Conservation (phyloP, 2,113 vertebrate genomes). For the Lophius piscatorius region DNA sequence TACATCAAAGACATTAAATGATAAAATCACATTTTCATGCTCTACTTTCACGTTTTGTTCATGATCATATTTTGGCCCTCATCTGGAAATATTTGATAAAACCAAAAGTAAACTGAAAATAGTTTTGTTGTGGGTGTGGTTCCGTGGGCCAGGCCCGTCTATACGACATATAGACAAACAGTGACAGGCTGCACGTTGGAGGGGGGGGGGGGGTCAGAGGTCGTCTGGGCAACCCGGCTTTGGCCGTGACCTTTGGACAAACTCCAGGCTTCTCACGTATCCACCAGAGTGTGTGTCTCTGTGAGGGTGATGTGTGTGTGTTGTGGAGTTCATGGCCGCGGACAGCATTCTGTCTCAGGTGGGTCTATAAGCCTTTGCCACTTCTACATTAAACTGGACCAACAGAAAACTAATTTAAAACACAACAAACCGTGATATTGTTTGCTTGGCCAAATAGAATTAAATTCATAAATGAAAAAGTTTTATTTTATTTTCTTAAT, state of each 20-base stretch:
- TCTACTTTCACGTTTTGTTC: background rate
- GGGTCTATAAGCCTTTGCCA: no score
- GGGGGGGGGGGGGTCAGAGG: conserved; percentile 64
- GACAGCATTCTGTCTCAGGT: no score
- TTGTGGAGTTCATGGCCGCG: no score
- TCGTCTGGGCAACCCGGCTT: conserved; percentile 65
- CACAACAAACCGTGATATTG: no score
- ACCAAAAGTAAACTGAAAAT: background rate
- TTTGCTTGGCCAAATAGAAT: no score
- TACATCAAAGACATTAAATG: background rate
- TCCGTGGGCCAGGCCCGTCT: conserved; percentile 8
- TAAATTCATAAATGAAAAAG: no score
- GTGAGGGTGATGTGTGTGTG: background rate
- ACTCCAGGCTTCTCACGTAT: conserved; percentile 48
- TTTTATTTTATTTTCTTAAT: no score
- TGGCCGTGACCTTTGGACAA: conserved; percentile 75
- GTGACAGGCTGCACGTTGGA: conserved; percentile 53
- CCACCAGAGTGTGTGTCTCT: conserved; percentile 6
- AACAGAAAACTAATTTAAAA: no score
- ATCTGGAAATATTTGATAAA: background rate
- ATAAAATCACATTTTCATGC: conserved; percentile 5
- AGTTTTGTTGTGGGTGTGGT: background rate
- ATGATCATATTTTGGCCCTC: background rate
- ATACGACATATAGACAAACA: no score
- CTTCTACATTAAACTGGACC: no score